Evolutionary conservation across 2,797 vertebrate genomes (phyloP), one percentile per base, ranked within the genome.

Genomic region (Carduelis carduelis): DNA sequence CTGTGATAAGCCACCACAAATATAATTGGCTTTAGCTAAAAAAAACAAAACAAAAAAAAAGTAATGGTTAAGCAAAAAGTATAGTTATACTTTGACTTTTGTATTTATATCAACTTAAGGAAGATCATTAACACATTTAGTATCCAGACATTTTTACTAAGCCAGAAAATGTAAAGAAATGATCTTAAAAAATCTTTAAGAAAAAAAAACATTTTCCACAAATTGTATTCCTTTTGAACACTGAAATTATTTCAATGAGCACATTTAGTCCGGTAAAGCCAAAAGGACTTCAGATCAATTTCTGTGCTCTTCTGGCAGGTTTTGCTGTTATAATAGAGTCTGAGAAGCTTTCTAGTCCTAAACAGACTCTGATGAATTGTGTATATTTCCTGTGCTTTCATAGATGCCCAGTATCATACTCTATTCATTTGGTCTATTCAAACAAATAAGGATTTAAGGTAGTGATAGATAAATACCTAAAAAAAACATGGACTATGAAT

Each of bases 1-100:
- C 92, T 96, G 49, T 97, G 97, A 98, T 98, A 98, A 98, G 97
- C 95, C 96, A 91, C 93, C 96, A 96, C 96, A 98, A 98, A 93
- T 96, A 96, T 98, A 98, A 98, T 97, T 97, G 89, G 83, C 94
- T 97, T 97, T 88, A 95, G 82, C 50, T 88, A 63, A 84, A 96
- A 39, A 84, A 95, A 34, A 17, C 30, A 20, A 96, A 26, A 9
- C 30, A 13, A 96, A 49, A 5, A 24, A 96, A 95, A 43, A 43
- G 18, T 97, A 37, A 96, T 96, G 90, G 94, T 91, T 94, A 95
- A 96, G n/a, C 76, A 94, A 96, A 66, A 97, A 94, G 70, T 97
- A 96, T 87, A 93, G 82, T 93, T 94, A 47, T 95, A 90, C 68
- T 96, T 96, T 94, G 93, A 96, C 93, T 96, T 95, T 95, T 93